Base-by-base conservation (phyloP, 2,113 vertebrate genomes). In the Rhinoptilus africanus region DNA sequence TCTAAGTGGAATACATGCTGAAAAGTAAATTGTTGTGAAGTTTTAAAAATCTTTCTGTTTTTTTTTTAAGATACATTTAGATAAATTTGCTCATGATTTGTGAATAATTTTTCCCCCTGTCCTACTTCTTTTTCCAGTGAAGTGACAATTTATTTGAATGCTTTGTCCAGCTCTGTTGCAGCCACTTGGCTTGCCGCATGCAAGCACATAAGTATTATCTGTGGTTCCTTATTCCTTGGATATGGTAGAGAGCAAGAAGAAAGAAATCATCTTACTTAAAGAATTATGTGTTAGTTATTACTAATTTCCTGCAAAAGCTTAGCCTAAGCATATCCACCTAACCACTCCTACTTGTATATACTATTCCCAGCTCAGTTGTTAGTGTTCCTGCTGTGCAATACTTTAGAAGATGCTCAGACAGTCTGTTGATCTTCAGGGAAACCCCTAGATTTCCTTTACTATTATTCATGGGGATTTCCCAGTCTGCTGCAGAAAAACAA, bases 381-480 rank as follows among this genome's bases (percentile, higher is more conserved):
- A 73, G 23, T 43, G 10, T 20, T 88, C 24, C 32, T 57, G 77
- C 57, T 76, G 27, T 15, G 26, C 16, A 74, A 20, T 18, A 18
- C 75, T 95, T 95, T 71, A 30, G 51, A 91, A 87, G 75, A 63
- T 75, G 74, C 35, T 82, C 69, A 74, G 77, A 48, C 14, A 6
- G 23, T 21, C 41, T 77, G 84, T 18, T 79, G 85, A 71, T 91
- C 47, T 63, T 92, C 76, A 92, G 95, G 94, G 97, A 96, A 98
- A 93, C 79, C 95, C 97, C 97, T 97, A 94, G 77, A 94, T 85
- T 98, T 93, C 93, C 92, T 39, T 94, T 77, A n/a, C 62, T 82
- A 34, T 86, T 97, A 76, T 95, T 97, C 97, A 95, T 39, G 93
- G 95, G 97, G 88, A 83, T 95, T 97, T 96, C 95, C 96, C 92